Base-by-base conservation (phyloP, 1,140 invertebrate species). In the Dendrolimus punctatus region DNA sequence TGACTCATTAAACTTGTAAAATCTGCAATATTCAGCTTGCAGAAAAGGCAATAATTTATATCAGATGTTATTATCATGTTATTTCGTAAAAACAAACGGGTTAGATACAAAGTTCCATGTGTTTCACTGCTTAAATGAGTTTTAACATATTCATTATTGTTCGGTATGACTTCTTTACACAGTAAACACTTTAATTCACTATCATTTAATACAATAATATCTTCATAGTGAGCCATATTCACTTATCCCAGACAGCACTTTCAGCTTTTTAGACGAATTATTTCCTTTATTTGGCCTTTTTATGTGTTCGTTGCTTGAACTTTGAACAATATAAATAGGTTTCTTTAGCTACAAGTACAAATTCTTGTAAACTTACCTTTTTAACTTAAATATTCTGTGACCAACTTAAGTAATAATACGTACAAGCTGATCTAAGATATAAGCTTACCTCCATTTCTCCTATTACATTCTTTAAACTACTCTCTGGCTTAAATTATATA, bases 201-300 rank as follows among this genome's bases (percentile, higher is more conserved):
- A 51, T 57, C 57, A 10, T 55, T 38, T 9, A 49, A 47, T 9
- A 62, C 42, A 40, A 67, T 40, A 6, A 72, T 66, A 49, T 74
- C 66, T 63, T 67, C 64, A 49, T 71, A 64, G 42, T 71, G 64
- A 47, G 66, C 66, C 68, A 74, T 73, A 51, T 47, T 55, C 46
- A 45, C 4, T 56, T 46, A 44, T 6, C n/a, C 47, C 9, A 41
- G 52, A 46, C 40, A 58, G 5, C 23, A 46, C 23, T 23, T 23
- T 23, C 23, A 23, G 23, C 23, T 23, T 23, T 23, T 23, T 3
- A 23, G 1, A 23, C 23, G 23, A 23, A 23, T 23, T 23, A 23
- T 23, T 23, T 23, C 23, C 23, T 23, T 2, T 23, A 23, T 23
- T 23, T 23, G 23, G 23, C 23, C 23, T 23, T 23, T 23, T 23